phyloP scores from a whole-genome alignment of 2,797 vertebrate genomes.

The Aulostomus chinensis region DNA sequence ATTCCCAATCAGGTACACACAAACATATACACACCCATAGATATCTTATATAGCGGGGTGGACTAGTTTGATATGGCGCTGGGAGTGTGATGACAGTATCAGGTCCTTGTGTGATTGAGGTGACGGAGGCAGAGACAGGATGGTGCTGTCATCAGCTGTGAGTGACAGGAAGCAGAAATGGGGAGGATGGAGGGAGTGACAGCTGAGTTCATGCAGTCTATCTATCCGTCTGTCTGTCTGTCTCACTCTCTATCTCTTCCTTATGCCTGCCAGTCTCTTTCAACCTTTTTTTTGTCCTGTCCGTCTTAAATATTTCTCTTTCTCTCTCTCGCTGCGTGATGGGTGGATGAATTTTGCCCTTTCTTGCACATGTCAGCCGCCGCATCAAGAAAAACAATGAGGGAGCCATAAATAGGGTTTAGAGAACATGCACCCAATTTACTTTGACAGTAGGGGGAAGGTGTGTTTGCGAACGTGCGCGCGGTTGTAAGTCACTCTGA shows the following conservation, averaged over 20 bases:
- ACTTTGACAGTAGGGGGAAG: slow-evolving; percentile 59
- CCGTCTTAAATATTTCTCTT: neutral
- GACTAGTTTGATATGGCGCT: slow-evolving; percentile 55
- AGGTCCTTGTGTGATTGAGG: slow-evolving; percentile 73
- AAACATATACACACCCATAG: slow-evolving; percentile 38
- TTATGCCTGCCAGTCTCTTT: slow-evolving; percentile 44
- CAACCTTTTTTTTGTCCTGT: slow-evolving; percentile 14
- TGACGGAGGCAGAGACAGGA: slow-evolving; percentile 73
- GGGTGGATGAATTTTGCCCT: slow-evolving; percentile 57
- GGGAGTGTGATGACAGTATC: slow-evolving; percentile 74
- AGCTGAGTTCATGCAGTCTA: slow-evolving; percentile 60
- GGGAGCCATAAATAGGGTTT: slow-evolving; percentile 72
- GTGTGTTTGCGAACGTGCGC: slow-evolving; percentile 15
- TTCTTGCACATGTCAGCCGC: slow-evolving; percentile 58
- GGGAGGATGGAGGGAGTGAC: slow-evolving; percentile 19
- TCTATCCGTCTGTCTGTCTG: slow-evolving; percentile 47
- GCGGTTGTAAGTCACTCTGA: slow-evolving; percentile 64
- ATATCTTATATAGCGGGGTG: no score
- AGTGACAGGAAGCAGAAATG: slow-evolving; percentile 67
- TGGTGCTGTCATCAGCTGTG: slow-evolving; percentile 70
- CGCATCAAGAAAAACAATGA: slow-evolving; percentile 71
- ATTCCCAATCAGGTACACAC: slow-evolving; percentile 60
- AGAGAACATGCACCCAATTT: slow-evolving; percentile 77
- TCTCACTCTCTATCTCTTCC: slow-evolving; percentile 49
- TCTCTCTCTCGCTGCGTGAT: slow-evolving; percentile 22